phyloP scores from a whole-genome alignment of 2,797 vertebrate genomes.

The Sitta carolinensis region DNA sequence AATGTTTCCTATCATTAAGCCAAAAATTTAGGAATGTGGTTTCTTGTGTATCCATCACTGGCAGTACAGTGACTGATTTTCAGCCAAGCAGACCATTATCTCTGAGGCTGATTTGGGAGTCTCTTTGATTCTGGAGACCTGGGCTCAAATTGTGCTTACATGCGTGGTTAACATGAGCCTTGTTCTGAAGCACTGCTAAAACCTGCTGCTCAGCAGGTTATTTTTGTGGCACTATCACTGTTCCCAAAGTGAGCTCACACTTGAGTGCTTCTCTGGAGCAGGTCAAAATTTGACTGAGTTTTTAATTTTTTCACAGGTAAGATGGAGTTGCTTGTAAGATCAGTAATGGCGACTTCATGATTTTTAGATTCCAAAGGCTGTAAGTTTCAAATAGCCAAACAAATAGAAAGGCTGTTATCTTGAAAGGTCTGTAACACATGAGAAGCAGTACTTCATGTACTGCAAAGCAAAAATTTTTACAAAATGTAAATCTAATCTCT shows the following conservation, averaged over 20 bases:
- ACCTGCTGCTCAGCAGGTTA: neutral
- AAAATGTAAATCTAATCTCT: neutral
- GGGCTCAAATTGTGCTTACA: slow-evolving; percentile 25
- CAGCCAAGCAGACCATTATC: neutral
- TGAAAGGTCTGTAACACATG: neutral
- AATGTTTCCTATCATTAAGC: neutral
- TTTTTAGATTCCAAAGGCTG: neutral
- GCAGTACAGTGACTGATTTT: neutral
- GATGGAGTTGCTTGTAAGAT: neutral
- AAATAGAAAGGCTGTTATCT: neutral
- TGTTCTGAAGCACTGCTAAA: slow-evolving; percentile 1
- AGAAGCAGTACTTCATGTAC: neutral
- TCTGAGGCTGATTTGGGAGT: neutral
- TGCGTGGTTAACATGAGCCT: neutral
- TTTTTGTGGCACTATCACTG: slow-evolving; percentile 8
- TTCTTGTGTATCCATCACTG: neutral
- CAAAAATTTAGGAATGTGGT: neutral
- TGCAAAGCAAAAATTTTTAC: neutral
- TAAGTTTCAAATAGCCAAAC: neutral
- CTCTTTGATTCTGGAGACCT: neutral
- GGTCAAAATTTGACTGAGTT: neutral
- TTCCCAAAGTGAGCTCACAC: neutral
- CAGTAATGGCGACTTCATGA: neutral
- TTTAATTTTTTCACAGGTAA: neutral
- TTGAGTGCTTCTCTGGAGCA: neutral